Evolutionary conservation across 2,888 invertebrate species (phyloP).

Genomic region (Hedychridium roseum): DNA sequence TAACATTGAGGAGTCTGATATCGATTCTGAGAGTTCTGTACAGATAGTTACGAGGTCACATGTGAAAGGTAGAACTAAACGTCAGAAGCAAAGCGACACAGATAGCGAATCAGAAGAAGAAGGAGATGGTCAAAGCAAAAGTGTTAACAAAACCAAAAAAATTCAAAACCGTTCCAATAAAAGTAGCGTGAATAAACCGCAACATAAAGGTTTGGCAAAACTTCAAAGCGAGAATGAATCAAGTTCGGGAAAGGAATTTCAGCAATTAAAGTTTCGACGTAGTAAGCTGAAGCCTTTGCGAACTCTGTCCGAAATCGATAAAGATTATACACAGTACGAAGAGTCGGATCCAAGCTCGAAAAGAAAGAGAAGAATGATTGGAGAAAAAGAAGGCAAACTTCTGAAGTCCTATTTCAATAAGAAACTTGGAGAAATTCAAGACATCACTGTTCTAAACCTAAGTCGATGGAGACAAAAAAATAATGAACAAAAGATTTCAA

Average conservation of each 20-base stretch:
- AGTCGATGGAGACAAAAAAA: constrained; percentile 25
- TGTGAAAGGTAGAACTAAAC: background rate
- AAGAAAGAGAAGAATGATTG: constrained; percentile 12
- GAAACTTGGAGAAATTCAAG: constrained; percentile 22
- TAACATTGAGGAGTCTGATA: too few species aligned
- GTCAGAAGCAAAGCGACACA: background rate
- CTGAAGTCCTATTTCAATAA: constrained; percentile 11
- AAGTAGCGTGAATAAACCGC: background rate
- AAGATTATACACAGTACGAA: too few species aligned
- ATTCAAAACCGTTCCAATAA: constrained; percentile 1
- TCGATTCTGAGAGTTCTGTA: background rate
- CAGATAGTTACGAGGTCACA: background rate
- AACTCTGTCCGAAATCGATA: too few species aligned
- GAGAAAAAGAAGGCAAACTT: constrained; percentile 14
- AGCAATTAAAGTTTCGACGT: constrained; percentile 16
- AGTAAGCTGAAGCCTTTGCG: too few species aligned
- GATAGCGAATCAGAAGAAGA: constrained; percentile 7
- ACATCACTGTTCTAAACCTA: constrained; percentile 10
- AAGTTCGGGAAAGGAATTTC: constrained; percentile 47
- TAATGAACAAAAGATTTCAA: constrained; percentile 24
- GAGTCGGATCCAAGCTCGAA: too few species aligned
- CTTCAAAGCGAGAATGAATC: constrained; percentile 24
- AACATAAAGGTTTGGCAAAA: background rate
- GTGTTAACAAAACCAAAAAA: background rate
- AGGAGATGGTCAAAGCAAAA: background rate